These are phyloP conservation scores for Tetramorium simillimum DNA, from an alignment of 1,140 invertebrate species.

Conservation along the genomic window DNA sequence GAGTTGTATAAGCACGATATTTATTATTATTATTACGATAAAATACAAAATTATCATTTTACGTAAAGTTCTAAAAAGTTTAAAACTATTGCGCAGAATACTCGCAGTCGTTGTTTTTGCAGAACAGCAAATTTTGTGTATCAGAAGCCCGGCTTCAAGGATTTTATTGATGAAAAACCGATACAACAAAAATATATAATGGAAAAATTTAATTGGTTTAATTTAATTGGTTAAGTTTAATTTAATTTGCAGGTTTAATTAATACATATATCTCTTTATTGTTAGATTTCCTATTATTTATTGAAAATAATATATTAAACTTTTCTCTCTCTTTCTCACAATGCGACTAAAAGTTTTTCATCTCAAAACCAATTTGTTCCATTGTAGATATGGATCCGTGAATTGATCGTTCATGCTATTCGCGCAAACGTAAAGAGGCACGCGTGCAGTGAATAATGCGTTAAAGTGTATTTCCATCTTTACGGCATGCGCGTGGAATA, in stretches of 20 bases:
- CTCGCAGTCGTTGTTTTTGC: neutral
- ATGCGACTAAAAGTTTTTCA: neutral
- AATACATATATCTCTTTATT: neutral
- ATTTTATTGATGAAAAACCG: neutral
- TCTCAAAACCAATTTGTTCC: neutral
- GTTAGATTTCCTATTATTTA: neutral
- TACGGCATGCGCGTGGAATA: conserved; percentile 11
- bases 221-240: no score
- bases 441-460: conserved; percentile 31
- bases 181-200: neutral
- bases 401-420: conserved; percentile 27
- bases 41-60: conserved; percentile 1
- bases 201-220: neutral
- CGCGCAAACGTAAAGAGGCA: conserved; percentile 27
- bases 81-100: neutral
- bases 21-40: neutral
- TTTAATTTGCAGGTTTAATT: neutral
- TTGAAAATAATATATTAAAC: neutral
- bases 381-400: neutral
- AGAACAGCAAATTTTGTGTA: neutral
- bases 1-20: neutral
- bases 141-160: neutral
- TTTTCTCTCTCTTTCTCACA: neutral
- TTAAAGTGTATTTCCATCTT: conserved; percentile 54
- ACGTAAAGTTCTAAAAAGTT: neutral